These are phyloP conservation scores for Aphelinus atriplicis DNA, from an alignment of 1,140 invertebrate genomes.

Conservation along the genomic window DNA sequence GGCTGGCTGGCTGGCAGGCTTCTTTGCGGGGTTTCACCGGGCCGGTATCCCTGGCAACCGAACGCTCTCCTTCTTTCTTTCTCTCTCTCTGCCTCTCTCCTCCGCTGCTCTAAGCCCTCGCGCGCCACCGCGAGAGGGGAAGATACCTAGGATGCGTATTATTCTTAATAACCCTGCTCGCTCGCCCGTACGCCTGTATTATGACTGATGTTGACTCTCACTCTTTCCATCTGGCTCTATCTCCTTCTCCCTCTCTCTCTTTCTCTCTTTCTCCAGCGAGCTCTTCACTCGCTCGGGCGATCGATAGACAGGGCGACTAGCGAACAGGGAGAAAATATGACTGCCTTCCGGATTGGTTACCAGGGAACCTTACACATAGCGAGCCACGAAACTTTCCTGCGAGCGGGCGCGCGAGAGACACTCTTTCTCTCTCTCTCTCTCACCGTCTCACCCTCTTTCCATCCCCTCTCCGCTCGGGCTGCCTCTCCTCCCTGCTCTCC, in stretches of 20 bases:
- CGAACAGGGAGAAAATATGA: slow-evolving; percentile 52
- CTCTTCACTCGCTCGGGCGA: slow-evolving; percentile 47
- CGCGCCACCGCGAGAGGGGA: slow-evolving; percentile 45
- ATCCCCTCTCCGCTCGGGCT: background rate
- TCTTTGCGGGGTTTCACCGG: slow-evolving; percentile 60
- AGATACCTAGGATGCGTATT: slow-evolving; percentile 65
- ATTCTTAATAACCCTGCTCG: slow-evolving; percentile 66
- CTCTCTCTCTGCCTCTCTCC: slow-evolving; percentile 29
- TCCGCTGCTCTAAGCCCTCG: slow-evolving; percentile 48
- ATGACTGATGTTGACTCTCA: slow-evolving; percentile 67
- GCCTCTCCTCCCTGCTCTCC: slow-evolving; percentile 6
- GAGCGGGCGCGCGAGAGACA: slow-evolving; percentile 36
- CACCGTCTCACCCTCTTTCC: background rate
- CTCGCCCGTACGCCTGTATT: slow-evolving; percentile 61
- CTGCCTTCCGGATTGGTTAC: slow-evolving; percentile 53
- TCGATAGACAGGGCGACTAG: slow-evolving; percentile 59
- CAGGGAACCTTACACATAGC: slow-evolving; percentile 41
- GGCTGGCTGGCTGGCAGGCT: slow-evolving; percentile 5
- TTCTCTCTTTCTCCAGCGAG: background rate
- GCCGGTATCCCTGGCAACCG: slow-evolving; percentile 64
- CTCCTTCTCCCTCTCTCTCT: background rate
- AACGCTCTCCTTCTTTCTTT: slow-evolving; percentile 30
- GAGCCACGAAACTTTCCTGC: slow-evolving; percentile 44
- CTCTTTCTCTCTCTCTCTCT: slow-evolving; percentile 15
- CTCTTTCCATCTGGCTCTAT: slow-evolving; percentile 3